These are phyloP conservation scores for Daubentonia madagascariensis DNA, from an alignment of 2,113 vertebrate species.

Conservation along the genomic window DNA sequence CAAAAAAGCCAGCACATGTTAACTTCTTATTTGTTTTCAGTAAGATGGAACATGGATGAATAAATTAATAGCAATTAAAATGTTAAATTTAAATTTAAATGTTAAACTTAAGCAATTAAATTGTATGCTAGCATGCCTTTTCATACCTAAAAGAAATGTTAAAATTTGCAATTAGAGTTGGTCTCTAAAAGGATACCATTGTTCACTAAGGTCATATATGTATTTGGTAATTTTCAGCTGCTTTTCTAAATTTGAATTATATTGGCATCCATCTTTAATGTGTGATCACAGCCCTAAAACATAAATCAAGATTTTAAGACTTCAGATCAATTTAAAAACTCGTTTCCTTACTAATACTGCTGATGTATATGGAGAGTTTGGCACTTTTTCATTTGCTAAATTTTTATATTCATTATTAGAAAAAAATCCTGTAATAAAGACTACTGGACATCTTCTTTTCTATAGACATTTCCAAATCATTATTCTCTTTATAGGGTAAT, in stretches of 20 bases:
- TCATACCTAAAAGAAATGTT: background rate
- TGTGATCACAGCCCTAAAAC: background rate
- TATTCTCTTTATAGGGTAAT: slow-evolving; percentile 30
- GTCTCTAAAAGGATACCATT: background rate
- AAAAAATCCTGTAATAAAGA: background rate
- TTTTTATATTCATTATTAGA: slow-evolving; percentile 16
- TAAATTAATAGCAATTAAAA: background rate
- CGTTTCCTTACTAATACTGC: background rate
- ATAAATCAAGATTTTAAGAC: background rate
- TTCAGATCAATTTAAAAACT: background rate
- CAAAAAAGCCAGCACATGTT: background rate
- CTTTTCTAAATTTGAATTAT: background rate
- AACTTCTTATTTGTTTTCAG: background rate
- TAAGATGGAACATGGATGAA: background rate
- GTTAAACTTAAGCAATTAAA: too few species aligned
- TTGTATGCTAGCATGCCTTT: background rate
- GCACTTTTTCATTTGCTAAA: background rate
- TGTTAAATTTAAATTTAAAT: too few species aligned
- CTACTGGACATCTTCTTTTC: background rate
- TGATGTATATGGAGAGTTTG: background rate
- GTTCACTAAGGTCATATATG: background rate
- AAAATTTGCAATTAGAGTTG: background rate
- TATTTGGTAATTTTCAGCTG: background rate
- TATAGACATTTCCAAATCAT: background rate
- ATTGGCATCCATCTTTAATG: background rate